phyloP scores from a whole-genome alignment of 2,888 invertebrate species.

The Hemithea aestivaria region DNA sequence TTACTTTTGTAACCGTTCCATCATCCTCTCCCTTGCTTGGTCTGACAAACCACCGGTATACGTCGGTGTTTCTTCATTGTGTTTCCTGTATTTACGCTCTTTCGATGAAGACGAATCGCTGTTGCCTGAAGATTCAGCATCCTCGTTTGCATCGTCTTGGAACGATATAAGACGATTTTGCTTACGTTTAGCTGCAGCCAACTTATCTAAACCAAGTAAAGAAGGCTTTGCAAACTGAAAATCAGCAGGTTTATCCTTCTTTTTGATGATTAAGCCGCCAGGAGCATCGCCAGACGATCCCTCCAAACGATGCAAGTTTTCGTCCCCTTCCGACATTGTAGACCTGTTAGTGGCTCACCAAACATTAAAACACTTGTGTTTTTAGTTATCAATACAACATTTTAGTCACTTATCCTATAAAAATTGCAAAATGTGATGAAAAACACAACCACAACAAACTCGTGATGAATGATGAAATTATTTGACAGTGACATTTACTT shows the following conservation, averaged over 20 bases:
- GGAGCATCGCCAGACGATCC: conserved; percentile 82
- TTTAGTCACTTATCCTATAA: conserved; percentile 9
- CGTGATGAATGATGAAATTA: conserved; percentile 2
- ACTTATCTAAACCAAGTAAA: conserved; percentile 88
- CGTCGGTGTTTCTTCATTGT: conserved; percentile 94
- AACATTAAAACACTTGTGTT: conserved; percentile 5
- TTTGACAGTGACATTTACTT: not conserved
- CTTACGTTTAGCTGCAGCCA: conserved; percentile 88
- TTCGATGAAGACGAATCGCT: conserved; percentile 39
- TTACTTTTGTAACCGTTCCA: conserved; percentile 81
- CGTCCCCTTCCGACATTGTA: conserved; percentile 69
- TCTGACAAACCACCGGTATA: conserved; percentile 95
- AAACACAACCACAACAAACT: conserved; percentile 1
- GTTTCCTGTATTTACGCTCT: conserved; percentile 85
- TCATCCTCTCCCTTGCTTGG: conserved; percentile 85
- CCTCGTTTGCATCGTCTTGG: conserved; percentile 62
- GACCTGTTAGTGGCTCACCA: conserved; percentile 1
- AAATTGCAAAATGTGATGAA: too few species aligned
- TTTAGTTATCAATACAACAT: conserved; percentile 2
- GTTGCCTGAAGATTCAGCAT: conserved; percentile 40
- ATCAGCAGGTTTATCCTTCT: conserved; percentile 74
- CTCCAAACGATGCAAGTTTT: conserved; percentile 85
- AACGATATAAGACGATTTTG: conserved; percentile 84
- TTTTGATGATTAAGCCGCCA: conserved; percentile 86
- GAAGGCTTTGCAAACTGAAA: conserved; percentile 89